Percentiles rank a stretch among this genome's conserved stretches.
Evolutionary conservation across 2,888 invertebrate species (phyloP).

Genomic region (Rhimphoctona megacephalus): DNA sequence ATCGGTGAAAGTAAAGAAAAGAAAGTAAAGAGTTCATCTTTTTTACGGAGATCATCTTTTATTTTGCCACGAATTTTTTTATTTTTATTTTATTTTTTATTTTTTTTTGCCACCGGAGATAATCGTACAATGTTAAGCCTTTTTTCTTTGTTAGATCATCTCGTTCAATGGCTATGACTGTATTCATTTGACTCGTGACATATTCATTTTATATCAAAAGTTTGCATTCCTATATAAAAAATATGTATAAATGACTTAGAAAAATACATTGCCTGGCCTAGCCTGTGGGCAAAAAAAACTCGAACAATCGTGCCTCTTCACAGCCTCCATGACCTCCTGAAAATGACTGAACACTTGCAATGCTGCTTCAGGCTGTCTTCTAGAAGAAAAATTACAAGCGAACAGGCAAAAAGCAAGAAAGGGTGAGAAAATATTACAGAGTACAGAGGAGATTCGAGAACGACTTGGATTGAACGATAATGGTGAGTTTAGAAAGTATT

Average conservation of each 20-base stretch:
- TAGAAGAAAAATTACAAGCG: slow-evolving; percentile 77
- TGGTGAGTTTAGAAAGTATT: slow-evolving; percentile 71
- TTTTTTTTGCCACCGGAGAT: slow-evolving; percentile 50
- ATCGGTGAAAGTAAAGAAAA: slow-evolving; percentile 42
- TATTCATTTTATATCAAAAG: slow-evolving; percentile 34
- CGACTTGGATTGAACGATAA: slow-evolving; percentile 46
- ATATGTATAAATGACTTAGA: slow-evolving; percentile 51
- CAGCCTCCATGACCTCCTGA: slow-evolving; percentile 91
- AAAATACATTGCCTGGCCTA: slow-evolving; percentile 78
- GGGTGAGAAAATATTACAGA: slow-evolving; percentile 18
- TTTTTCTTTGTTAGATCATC: slow-evolving; percentile 28
- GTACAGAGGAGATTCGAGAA: slow-evolving; percentile 54
- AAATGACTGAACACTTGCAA: slow-evolving; percentile 89
- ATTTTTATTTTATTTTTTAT: too few relatives aligned
- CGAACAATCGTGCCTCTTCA: slow-evolving; percentile 89
- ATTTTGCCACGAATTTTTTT: too few relatives aligned
- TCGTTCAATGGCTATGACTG: slow-evolving; percentile 50
- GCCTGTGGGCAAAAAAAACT: slow-evolving; percentile 87
- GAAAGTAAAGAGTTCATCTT: too few relatives aligned
- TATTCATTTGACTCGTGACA: slow-evolving; percentile 36
- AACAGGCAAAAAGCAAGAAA: slow-evolving; percentile 29
- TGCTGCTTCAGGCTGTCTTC: slow-evolving; percentile 88
- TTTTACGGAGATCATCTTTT: too few relatives aligned
- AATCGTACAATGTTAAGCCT: slow-evolving; percentile 26
- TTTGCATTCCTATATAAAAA: slow-evolving; percentile 22